These are phyloP conservation scores for Protodeltote pygarga DNA, from an alignment of 2,888 invertebrate genomes.

Conservation along the genomic window DNA sequence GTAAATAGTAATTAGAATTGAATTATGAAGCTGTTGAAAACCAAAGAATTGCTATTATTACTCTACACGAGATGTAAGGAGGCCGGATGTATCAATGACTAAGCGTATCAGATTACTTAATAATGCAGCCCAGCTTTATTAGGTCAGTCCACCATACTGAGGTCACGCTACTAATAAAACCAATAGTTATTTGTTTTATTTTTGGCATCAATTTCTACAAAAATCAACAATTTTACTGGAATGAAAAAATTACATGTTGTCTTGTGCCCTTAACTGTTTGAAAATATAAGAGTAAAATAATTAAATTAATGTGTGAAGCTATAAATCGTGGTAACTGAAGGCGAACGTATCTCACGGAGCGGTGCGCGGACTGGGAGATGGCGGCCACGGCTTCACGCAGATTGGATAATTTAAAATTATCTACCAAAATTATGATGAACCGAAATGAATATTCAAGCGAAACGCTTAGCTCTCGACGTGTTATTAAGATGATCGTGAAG, in stretches of 20 bases:
- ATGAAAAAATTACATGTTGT: conserved; percentile 32
- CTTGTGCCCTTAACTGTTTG: conserved; percentile 13
- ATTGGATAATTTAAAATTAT: conserved; percentile 84
- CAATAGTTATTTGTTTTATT: conserved; percentile 30
- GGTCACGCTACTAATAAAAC: conserved; percentile 34
- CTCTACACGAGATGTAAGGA: conserved; percentile 53
- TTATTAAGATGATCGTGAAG: conserved; percentile 85
- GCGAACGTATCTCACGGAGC: conserved; percentile 53
- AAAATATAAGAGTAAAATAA: conserved; percentile 49
- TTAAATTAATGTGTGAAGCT: conserved; percentile 73
- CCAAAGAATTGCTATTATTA: conserved; percentile 43
- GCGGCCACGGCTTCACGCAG: conserved; percentile 58
- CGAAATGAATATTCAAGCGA: conserved; percentile 85
- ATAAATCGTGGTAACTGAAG: conserved; percentile 69
- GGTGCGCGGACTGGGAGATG: conserved; percentile 47
- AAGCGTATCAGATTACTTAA: conserved; percentile 64
- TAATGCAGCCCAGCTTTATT: conserved; percentile 48
- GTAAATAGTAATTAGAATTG: no score
- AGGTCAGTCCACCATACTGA: conserved; percentile 42
- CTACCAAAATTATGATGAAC: conserved; percentile 83
- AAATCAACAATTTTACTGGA: conserved; percentile 10
- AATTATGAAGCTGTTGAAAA: conserved; percentile 24
- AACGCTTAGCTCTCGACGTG: conserved; percentile 79
- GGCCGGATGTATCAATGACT: conserved; percentile 64
- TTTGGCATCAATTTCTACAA: conserved; percentile 3